phyloP scores from a whole-genome alignment of 2,113 vertebrate genomes.

The Phoxinus phoxinus region DNA sequence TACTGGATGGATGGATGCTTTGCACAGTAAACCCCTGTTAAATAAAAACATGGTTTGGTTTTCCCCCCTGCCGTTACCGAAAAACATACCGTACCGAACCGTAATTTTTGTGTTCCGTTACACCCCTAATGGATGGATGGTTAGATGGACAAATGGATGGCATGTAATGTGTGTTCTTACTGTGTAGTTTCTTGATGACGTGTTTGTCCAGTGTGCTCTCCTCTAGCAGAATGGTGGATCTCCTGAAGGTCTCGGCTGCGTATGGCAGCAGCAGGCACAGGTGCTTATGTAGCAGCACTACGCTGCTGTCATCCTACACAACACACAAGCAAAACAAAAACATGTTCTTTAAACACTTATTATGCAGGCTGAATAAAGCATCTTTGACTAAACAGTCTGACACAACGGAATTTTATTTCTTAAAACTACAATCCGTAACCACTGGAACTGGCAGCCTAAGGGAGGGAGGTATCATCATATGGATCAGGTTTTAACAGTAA shows the following conservation, averaged over 20 bases:
- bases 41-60: too few species aligned
- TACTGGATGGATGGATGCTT: not conserved
- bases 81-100: too few species aligned
- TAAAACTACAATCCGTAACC: not conserved
- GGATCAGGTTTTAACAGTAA: not conserved
- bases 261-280: constrained; percentile 78
- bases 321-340: not conserved
- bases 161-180: constrained; percentile 64
- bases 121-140: not conserved
- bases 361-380: not conserved
- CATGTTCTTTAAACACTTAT: not conserved
- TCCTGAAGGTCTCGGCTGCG: constrained; percentile 77
- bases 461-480: not conserved
- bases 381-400: not conserved
- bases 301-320: constrained; percentile 75
- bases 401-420: not conserved
- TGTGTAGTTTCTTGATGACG: constrained; percentile 78
- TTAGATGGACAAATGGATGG: not conserved
- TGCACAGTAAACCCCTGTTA: too few species aligned
- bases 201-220: constrained; percentile 76
- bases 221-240: constrained; percentile 75
- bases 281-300: constrained; percentile 77
- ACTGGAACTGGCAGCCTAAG: not conserved
- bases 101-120: too few species aligned
- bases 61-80: too few species aligned